A percentile compares a stretch with the other conserved stretches of the same genome.
Conservation (phyloP, 2,797 vertebrate genomes). For the Miichthys miiuy region DNA sequence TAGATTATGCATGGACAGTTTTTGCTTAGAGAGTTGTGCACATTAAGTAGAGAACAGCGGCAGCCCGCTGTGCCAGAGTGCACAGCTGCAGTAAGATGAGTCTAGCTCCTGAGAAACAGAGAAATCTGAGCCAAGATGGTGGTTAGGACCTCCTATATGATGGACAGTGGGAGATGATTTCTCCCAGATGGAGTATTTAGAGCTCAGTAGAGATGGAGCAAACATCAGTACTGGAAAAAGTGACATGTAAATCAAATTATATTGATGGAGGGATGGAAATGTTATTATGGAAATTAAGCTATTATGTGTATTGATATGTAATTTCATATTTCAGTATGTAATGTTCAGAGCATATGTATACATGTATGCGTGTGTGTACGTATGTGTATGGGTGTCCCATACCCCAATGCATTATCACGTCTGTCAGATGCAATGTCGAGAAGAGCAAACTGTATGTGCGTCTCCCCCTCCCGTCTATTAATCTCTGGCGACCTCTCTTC, state of each 20-base stretch:
- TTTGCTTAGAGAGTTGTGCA: constrained; percentile 55
- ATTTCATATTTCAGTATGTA: constrained; percentile 64
- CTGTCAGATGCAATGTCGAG: constrained; percentile 53
- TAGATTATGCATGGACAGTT: constrained; percentile 71
- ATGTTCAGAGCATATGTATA: constrained; percentile 49
- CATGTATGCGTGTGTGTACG: constrained; percentile 26
- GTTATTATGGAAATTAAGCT: constrained; percentile 49
- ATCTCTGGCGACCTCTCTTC: constrained; percentile 37
- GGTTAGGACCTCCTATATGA: constrained; percentile 10
- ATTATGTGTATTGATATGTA: constrained; percentile 62
- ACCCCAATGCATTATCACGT: constrained; percentile 51
- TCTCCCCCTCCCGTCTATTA: constrained; percentile 28
- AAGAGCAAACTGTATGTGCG: constrained; percentile 47
- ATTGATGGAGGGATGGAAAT: constrained; percentile 17
- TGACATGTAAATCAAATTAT: constrained; percentile 38
- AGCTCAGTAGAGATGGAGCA: constrained; percentile 13
- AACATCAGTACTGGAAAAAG: constrained; percentile 19
- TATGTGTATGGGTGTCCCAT: constrained; percentile 39
- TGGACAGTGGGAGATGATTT: constrained; percentile 22
- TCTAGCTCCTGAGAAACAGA: constrained; percentile 45
- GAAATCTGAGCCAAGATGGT: constrained; percentile 59
- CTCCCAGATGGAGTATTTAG: constrained; percentile 10
- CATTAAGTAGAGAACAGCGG: constrained; percentile 42
- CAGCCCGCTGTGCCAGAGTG: constrained; percentile 43
- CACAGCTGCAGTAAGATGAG: constrained; percentile 50